Base-by-base conservation (phyloP, 2,113 vertebrate genomes). In the Cromileptes altivelis region DNA sequence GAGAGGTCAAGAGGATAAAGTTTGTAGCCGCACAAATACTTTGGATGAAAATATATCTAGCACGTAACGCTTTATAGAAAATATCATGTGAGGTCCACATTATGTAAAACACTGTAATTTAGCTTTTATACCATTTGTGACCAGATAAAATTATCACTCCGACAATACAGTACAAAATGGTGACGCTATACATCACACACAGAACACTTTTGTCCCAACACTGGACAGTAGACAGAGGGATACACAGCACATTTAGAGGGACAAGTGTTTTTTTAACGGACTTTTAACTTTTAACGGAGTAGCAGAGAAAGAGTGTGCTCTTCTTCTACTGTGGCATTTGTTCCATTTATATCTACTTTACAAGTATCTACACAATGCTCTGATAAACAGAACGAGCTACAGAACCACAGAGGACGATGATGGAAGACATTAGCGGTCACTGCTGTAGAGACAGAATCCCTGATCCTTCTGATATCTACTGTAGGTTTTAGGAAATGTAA, bases 361-460 rank as follows among this genome's bases (percentile, higher is more conserved):
- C 21, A 64, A 52, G 4, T 25, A 23, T 61, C 47, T 56, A 64
- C 18, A 64, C 1, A 53, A 14, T 17, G 8, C 27, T 67, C 37
- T 21, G 13, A 69, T 56, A n/a, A 68, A 77, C 45, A 37, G 14
- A 63, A 62, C 8, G 63, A 37, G 23, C 40, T 30, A 33, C 53
- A 78, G 27, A 80, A 55, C 33, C 33, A 78, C 30, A 72, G 52
- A 7, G 17, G 50, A 74, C 0, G 49, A 30, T 15, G 13, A 21
- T 65, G 71, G 87, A 88, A 87, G 85, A 91, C 81, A 11, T 67
- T 27, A 68, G 13, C 21, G 30, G 67, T 77, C 15, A 67, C 19
- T 68, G 64, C 72, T 76, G 23, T 9, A 13, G 70, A 49, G 12
- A 17, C 42, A 81, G 42, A 69, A 77, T 79, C 40, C 40, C 23